A percentile compares a stretch with the other conserved stretches of the same genome.
phyloP scores from a whole-genome alignment of 2,113 vertebrate genomes.

The Daphoenositta chrysoptera region DNA sequence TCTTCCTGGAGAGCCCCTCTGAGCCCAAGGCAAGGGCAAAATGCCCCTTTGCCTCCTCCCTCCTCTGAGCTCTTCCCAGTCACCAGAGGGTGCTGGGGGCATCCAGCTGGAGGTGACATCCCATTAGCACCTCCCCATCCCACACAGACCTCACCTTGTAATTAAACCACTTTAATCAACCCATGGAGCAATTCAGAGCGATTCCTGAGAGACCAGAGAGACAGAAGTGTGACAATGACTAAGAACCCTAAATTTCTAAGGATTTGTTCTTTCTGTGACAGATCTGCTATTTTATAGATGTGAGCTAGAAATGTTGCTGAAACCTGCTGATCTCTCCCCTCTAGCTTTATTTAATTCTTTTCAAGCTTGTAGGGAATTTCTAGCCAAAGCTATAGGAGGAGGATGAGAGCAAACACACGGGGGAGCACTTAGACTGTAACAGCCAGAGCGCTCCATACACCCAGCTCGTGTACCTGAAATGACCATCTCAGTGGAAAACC shows the following conservation, averaged over 20 bases:
- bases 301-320: neutral
- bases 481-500: neutral
- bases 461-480: neutral
- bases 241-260: neutral
- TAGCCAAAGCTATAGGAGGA: neutral
- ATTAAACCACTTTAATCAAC: neutral
- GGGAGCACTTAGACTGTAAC: slow-evolving; percentile 28
- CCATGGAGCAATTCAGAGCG: neutral
- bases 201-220: neutral
- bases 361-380: neutral
- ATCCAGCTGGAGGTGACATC: neutral
- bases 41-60: neutral
- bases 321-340: neutral
- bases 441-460: neutral
- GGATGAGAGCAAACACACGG: slow-evolving; percentile 30
- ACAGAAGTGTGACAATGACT: neutral
- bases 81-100: neutral
- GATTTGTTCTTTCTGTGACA: neutral
- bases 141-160: neutral
- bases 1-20: neutral
- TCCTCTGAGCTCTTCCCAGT: neutral
- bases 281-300: neutral
- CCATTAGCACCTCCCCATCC: neutral
- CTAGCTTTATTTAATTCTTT: neutral
- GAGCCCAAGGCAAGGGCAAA: too few relatives aligned